phyloP scores from a whole-genome alignment of 37 sponge, comb jelly and placozoan species.

The Hormiphora californensis region DNA sequence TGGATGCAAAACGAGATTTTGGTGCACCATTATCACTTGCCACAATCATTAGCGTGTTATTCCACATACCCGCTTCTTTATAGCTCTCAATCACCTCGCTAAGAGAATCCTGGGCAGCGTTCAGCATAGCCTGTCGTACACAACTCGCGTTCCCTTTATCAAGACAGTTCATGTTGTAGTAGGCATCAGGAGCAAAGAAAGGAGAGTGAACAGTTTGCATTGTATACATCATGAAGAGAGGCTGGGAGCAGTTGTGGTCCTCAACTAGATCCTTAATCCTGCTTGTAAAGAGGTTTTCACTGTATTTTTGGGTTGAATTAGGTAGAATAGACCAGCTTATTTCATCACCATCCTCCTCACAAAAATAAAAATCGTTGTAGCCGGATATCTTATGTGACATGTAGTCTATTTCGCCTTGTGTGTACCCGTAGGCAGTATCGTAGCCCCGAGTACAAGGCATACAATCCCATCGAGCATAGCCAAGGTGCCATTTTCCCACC shows the following conservation, averaged over 20 bases:
- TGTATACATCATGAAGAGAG: constrained; percentile 60
- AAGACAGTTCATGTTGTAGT: no score
- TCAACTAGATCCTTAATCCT: constrained; percentile 16
- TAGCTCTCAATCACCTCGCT: constrained; percentile 36
- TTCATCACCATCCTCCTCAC: no score
- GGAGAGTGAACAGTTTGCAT: constrained; percentile 55
- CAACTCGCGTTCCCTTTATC: no score
- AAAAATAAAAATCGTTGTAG: not conserved
- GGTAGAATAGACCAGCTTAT: no score
- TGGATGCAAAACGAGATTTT: no score
- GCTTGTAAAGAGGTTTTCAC: not conserved
- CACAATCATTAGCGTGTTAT: constrained; percentile 62
- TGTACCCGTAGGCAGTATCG: constrained; percentile 58
- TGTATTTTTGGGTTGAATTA: not conserved
- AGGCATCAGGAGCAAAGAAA: constrained; percentile 59
- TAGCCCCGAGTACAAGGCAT: constrained; percentile 55
- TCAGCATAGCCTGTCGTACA: constrained; percentile 59
- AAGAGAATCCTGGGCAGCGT: constrained; percentile 55
- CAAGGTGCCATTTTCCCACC: constrained; percentile 61
- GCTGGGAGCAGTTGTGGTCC: constrained; percentile 53
- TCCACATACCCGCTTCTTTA: constrained; percentile 59
- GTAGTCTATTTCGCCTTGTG: constrained; percentile 55
- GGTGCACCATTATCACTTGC: no score
- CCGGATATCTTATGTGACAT: not conserved
- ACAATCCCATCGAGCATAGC: constrained; percentile 52